Conservation (phyloP, 2,888 invertebrate species). For the Hemaris fuciformis region DNA sequence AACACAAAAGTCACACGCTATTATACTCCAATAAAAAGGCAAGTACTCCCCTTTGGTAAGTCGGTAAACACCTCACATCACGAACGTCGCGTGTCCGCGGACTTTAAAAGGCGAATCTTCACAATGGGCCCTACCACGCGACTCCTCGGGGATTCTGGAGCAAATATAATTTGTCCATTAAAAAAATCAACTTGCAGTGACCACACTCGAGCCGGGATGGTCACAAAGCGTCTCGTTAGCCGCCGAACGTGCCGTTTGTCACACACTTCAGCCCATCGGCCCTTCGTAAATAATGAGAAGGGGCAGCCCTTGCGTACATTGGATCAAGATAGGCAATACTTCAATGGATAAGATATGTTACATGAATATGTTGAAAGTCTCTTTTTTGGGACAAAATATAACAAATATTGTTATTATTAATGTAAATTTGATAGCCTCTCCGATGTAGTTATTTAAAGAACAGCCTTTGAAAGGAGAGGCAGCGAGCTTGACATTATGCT, state of each 20-base stretch:
- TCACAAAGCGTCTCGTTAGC: slow-evolving; percentile 82
- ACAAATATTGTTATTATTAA: not conserved
- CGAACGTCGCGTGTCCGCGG: slow-evolving; percentile 53
- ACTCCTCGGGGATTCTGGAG: slow-evolving; percentile 56
- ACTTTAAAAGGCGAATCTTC: slow-evolving; percentile 67
- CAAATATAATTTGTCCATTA: slow-evolving; percentile 79
- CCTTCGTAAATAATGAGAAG: slow-evolving; percentile 82
- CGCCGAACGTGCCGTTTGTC: slow-evolving; percentile 78
- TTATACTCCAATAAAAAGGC: slow-evolving; percentile 17
- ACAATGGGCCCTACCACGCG: slow-evolving; percentile 51
- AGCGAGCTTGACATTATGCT: not conserved
- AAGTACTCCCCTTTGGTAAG: slow-evolving; percentile 20
- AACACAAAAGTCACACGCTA: slow-evolving; percentile 14
- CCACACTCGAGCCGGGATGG: slow-evolving; percentile 72
- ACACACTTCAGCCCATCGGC: slow-evolving; percentile 77
- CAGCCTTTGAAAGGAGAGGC: too few relatives aligned
- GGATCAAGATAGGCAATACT: not conserved
- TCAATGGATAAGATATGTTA: slow-evolving; percentile 4
- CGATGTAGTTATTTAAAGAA: too few relatives aligned
- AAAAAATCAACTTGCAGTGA: slow-evolving; percentile 77
- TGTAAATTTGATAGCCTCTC: too few relatives aligned
- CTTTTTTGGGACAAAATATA: too few relatives aligned
- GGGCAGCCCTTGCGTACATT: slow-evolving; percentile 53
- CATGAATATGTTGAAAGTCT: not conserved
- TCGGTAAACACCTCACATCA: slow-evolving; percentile 49